These are phyloP conservation scores for Verasper variegatus DNA, from an alignment of 2,113 vertebrate species.

Conservation along the genomic window DNA sequence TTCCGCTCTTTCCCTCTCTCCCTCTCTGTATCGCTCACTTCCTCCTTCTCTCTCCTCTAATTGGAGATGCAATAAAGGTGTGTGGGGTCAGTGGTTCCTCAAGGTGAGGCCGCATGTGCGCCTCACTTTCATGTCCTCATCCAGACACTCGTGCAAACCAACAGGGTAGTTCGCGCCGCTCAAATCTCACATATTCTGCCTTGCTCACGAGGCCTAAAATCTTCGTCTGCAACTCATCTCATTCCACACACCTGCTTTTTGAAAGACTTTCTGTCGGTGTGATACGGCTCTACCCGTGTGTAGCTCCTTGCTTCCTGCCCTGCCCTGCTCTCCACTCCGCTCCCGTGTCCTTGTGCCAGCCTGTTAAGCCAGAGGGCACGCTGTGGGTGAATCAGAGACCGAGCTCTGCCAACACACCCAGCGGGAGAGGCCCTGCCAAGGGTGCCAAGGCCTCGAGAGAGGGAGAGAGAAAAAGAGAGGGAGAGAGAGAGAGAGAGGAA, in stretches of 20 bases:
- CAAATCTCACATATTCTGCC: slow-evolving; percentile 39
- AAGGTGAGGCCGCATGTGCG: slow-evolving; percentile 78
- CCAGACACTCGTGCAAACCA: slow-evolving; percentile 43
- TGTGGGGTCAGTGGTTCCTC: slow-evolving; percentile 82
- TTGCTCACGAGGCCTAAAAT: slow-evolving; percentile 44
- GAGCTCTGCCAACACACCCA: slow-evolving; percentile 71
- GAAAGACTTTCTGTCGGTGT: slow-evolving; percentile 37
- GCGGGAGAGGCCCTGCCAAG: slow-evolving; percentile 62
- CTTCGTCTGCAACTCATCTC: slow-evolving; percentile 19
- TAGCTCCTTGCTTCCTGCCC: slow-evolving; percentile 21
- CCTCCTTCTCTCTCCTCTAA: slow-evolving; percentile 72
- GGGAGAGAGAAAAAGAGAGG: slow-evolving; percentile 32
- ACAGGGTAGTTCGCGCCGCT: slow-evolving; percentile 7
- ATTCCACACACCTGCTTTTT: slow-evolving; percentile 9
- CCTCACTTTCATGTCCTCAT: slow-evolving; percentile 59
- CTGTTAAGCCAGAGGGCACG: slow-evolving; percentile 77
- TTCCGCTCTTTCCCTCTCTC: slow-evolving; percentile 60
- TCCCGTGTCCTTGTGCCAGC: slow-evolving; percentile 69
- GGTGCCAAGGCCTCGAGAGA: slow-evolving; percentile 75
- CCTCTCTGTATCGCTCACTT: slow-evolving; percentile 67
- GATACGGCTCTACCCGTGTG: slow-evolving; percentile 33
- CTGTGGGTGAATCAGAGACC: slow-evolving; percentile 70
- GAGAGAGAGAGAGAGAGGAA: slow-evolving; percentile 38
- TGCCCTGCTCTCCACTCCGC: slow-evolving; percentile 50
- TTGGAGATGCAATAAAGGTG: slow-evolving; percentile 80